Base-by-base conservation (phyloP, 2,888 invertebrate species). In the Agrotis puta region DNA sequence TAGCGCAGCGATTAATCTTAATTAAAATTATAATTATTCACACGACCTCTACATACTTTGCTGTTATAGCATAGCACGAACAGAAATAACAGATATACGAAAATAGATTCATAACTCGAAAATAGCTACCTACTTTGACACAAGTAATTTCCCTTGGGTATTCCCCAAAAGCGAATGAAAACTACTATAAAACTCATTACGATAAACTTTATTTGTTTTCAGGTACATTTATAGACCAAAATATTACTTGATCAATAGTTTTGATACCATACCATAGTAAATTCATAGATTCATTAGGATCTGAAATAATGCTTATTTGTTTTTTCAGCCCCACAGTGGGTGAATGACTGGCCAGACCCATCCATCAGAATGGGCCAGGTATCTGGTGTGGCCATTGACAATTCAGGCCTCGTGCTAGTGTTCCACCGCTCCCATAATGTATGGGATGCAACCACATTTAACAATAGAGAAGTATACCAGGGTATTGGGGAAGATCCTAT, bases 381-480 rank as follows among this genome's bases (percentile, higher is more conserved):
- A 2, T 97, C 98, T 0, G 98, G 98, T 6, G 97, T 99, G 2
- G 97, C 98, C 7, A 94, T 98, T 20, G 98, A 98, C 89, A 95
- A 94, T 3, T 89, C 95, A n/a, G 98, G 98, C 0, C 97, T 97
- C 76, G 95, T 99, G 16, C 97, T 98, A 18, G 97, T 99, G 51
- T 98, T 99, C 90, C 99, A 99, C 92, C 96, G 99, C 81, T 98
- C 97, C 0, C 94, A 97, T 68, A 96, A 97, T 80, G 89, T 96
- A 0, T 98, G 98, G 98, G 96, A 95, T 69, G 89, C 87, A 5
- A 88, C 84, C 6, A 97, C 98, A 1, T 98, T 98, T 88, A 93
- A 96, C 58, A 79, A 84, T 0, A 88, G 94, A 18, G 96, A 98
- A 89, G 96, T 97, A 1, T 97, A 96, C 86, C 91, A 90, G 64